These are phyloP conservation scores for Nemopilema nomurai DNA, from an alignment of 30 jellyfish, hydroid and myxozoan species.

Conservation along the genomic window DNA sequence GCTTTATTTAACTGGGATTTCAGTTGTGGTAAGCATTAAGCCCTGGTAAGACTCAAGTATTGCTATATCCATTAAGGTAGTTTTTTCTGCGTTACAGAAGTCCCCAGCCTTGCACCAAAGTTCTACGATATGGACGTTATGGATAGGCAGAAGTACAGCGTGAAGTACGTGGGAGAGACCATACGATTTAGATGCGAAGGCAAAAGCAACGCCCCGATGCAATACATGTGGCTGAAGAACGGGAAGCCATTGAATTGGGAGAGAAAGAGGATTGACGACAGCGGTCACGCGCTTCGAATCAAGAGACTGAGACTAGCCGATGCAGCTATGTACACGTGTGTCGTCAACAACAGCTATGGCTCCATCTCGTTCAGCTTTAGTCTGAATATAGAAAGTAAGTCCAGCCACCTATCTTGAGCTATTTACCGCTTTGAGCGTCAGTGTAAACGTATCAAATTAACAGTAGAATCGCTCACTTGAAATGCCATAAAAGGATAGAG, in stretches of 20 bases:
- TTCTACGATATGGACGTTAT: slow-evolving; percentile 73
- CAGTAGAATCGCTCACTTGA: background rate
- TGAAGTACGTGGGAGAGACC: slow-evolving; percentile 61
- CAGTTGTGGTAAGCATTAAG: too few relatives aligned
- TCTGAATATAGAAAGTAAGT: slow-evolving; percentile 64
- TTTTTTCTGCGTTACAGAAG: background rate
- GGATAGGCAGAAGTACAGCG: slow-evolving; percentile 62
- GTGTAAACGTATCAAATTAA: background rate
- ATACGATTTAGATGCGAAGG: slow-evolving; percentile 79
- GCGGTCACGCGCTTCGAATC: slow-evolving; percentile 13
- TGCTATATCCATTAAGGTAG: background rate
- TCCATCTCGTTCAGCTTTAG: slow-evolving; percentile 76
- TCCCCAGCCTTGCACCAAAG: slow-evolving; percentile 59
- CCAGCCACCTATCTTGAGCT: background rate
- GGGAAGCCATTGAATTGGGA: slow-evolving; percentile 62
- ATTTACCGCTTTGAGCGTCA: background rate
- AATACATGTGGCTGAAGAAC: slow-evolving; percentile 77
- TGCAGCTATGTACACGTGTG: slow-evolving; percentile 87
- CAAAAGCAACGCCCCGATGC: slow-evolving; percentile 56
- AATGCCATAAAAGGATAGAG: too few relatives aligned
- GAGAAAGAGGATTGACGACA: slow-evolving; percentile 26
- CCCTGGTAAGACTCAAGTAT: too few relatives aligned
- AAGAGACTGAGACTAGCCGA: slow-evolving; percentile 37
- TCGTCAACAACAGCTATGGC: slow-evolving; percentile 76
- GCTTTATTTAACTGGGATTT: too few relatives aligned